phyloP scores from a whole-genome alignment of 2,113 vertebrate genomes.

The Holacanthus passer region DNA sequence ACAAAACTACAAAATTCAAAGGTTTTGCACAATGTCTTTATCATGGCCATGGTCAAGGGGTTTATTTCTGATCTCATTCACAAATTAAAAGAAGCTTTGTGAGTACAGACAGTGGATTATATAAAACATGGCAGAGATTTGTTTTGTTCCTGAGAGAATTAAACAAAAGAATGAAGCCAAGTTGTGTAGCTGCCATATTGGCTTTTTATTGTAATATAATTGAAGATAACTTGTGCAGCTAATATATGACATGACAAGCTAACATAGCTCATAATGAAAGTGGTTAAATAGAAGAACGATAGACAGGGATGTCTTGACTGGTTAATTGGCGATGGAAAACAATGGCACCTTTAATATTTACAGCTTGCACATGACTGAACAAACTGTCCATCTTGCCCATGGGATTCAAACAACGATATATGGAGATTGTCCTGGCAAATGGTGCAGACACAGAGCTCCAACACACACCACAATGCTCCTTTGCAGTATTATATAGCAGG shows the following conservation, averaged over 20 bases:
- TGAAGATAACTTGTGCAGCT: not conserved
- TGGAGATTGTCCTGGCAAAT: not conserved
- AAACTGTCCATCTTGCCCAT: not conserved
- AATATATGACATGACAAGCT: not conserved
- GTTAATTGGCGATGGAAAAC: not conserved
- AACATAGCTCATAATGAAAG: not conserved
- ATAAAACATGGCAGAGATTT: not conserved
- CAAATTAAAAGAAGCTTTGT: not conserved
- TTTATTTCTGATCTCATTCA: not conserved
- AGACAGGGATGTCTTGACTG: not conserved
- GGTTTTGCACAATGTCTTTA: not conserved
- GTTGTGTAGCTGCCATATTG: slow-evolving; percentile 5
- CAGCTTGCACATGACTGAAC: not conserved
- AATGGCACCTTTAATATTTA: not conserved
- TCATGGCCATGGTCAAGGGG: not conserved
- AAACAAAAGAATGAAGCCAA: not conserved
- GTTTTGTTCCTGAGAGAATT: not conserved
- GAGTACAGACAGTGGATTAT: not conserved
- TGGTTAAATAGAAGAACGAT: not conserved
- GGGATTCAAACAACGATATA: not conserved
- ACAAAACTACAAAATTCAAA: not conserved
- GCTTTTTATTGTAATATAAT: not conserved
- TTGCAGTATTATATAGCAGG: not conserved
- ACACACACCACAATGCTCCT: not conserved
- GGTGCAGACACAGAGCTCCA: not conserved